Percentiles rank a stretch among this genome's conserved stretches.
phyloP scores from a whole-genome alignment of 2,888 invertebrate genomes.

The Papilio elwesi region DNA sequence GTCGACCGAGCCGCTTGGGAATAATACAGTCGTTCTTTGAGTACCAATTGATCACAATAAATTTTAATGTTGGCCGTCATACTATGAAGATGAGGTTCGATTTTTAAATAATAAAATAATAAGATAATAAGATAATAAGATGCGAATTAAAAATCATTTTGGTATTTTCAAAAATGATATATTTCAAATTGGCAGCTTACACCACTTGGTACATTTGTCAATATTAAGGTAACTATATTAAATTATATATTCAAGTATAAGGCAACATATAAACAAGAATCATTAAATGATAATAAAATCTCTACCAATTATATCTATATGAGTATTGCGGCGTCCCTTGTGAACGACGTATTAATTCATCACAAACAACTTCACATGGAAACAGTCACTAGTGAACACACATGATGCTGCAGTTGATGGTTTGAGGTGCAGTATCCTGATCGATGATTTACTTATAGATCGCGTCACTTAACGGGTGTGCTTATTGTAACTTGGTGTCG shows the following conservation, averaged over 20 bases:
- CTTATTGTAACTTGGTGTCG: constrained; percentile 60
- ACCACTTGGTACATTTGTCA: constrained; percentile 2
- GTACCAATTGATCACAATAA: no score
- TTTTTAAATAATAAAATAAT: no score
- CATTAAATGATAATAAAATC: constrained; percentile 19
- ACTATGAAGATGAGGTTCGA: no score
- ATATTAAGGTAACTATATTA: constrained; percentile 29
- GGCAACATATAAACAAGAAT: constrained; percentile 25
- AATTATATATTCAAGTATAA: constrained; percentile 8
- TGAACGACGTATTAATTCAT: not conserved
- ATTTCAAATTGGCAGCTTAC: constrained; percentile 32
- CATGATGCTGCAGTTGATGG: constrained; percentile 42
- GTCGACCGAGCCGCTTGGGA: no score
- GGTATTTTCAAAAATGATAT: constrained; percentile 34
- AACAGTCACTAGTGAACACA: constrained; percentile 20
- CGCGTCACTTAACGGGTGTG: constrained; percentile 49
- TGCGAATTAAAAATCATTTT: not conserved
- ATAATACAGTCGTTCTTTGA: no score
- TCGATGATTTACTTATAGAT: constrained; percentile 35
- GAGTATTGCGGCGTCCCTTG: constrained; percentile 25
- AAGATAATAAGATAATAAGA: not conserved
- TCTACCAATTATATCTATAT: constrained; percentile 27
- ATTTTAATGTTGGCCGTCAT: no score
- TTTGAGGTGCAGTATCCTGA: constrained; percentile 29
- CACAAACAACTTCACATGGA: constrained; percentile 18